Percentiles rank a stretch among this genome's conserved stretches.
These are phyloP conservation scores for Archocentrus centrarchus DNA, from an alignment of 2,113 vertebrate species.

Conservation along the genomic window DNA sequence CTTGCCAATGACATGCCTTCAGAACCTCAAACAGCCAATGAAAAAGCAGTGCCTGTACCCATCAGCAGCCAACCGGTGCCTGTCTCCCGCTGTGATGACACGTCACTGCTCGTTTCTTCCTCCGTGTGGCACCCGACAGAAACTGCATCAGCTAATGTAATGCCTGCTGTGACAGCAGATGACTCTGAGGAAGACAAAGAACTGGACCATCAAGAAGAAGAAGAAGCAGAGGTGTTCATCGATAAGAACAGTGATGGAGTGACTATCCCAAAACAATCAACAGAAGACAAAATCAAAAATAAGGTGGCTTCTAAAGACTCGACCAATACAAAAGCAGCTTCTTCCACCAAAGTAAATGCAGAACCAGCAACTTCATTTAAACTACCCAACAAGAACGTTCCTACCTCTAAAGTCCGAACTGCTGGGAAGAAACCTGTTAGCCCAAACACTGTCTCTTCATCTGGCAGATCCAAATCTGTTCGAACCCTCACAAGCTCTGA, in stretches of 20 bases:
- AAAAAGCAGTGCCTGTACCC: constrained; percentile 50
- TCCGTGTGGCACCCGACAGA: not conserved
- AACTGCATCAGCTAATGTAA: constrained; percentile 40
- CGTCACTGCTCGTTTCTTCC: constrained; percentile 8
- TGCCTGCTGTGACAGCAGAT: not conserved
- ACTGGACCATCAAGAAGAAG: not conserved
- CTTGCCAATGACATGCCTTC: constrained; percentile 23
- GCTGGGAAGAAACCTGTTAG: constrained; percentile 60
- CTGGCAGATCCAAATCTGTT: constrained; percentile 61
- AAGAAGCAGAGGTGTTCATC: not conserved
- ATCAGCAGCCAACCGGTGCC: constrained; percentile 70
- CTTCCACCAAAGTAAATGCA: not conserved
- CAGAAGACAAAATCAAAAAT: not conserved
- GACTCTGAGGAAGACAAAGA: constrained; percentile 1
- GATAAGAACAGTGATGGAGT: not conserved
- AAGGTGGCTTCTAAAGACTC: not conserved
- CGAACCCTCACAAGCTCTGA: constrained; percentile 85
- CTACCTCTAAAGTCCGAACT: not conserved
- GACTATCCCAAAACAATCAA: not conserved
- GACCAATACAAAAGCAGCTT: not conserved
- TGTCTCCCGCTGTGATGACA: constrained; percentile 45
- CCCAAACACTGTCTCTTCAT: constrained; percentile 5
- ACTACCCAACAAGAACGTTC: not conserved
- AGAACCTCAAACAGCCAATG: constrained; percentile 33
- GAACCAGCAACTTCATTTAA: not conserved